Percentiles rank a stretch among this genome's conserved stretches.
Conservation (phyloP, 2,888 invertebrate species). For the Terebella lapidaria region DNA sequence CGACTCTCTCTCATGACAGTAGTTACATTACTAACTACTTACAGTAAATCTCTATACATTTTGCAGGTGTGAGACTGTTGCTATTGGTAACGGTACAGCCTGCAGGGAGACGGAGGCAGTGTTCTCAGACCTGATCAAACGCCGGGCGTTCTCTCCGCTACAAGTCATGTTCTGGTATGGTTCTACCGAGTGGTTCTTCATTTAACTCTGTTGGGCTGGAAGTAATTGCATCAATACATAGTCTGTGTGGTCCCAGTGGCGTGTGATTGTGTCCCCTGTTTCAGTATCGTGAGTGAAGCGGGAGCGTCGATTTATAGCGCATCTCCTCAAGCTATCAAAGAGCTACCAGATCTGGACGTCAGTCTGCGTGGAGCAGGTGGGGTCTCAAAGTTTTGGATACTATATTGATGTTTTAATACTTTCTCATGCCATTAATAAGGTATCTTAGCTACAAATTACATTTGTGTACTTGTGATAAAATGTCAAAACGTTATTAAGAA, state of each 20-base stretch:
- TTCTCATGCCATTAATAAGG: no score
- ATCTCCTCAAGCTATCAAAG: conserved; percentile 73
- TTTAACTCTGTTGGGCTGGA: not conserved
- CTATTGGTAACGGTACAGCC: conserved; percentile 85
- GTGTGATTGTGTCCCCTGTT: no score
- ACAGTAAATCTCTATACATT: no score
- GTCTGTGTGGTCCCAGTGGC: no score
- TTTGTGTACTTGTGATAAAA: no score
- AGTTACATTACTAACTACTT: no score
- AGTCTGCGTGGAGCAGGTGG: conserved; percentile 73
- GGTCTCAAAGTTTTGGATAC: conserved; percentile 3
- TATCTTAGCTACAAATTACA: no score
- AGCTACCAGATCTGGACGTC: conserved; percentile 78
- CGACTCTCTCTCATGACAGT: no score
- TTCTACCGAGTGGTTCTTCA: no score
- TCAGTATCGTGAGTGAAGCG: conserved; percentile 81
- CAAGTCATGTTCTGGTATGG: conserved; percentile 60
- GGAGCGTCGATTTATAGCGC: conserved; percentile 92
- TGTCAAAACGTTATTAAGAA: no score
- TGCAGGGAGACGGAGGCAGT: conserved; percentile 81
- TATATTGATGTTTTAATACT: no score
- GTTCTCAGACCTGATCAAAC: conserved; percentile 62
- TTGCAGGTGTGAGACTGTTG: conserved; percentile 72
- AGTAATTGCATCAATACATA: not conserved
- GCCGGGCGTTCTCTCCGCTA: conserved; percentile 57